phyloP scores from a whole-genome alignment of 2,113 vertebrate species.

The Anarrhichthys ocellatus region DNA sequence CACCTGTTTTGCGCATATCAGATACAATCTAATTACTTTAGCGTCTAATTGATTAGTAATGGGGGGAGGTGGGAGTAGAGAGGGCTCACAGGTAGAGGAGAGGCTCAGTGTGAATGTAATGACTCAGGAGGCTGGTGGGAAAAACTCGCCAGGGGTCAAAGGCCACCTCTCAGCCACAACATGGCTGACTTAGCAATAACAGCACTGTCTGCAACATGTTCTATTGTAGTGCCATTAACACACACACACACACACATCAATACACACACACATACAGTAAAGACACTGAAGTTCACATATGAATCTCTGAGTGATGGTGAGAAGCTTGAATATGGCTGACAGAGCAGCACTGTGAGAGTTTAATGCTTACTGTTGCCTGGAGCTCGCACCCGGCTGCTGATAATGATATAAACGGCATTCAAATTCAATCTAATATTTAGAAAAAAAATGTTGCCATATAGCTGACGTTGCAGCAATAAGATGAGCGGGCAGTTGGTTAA shows the following conservation, averaged over 20 bases:
- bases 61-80: constrained; percentile 49
- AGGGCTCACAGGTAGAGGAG: constrained; percentile 55
- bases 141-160: constrained; percentile 24
- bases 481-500: constrained; percentile 36
- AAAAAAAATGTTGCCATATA: constrained; percentile 18
- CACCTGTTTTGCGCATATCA: constrained; percentile 62
- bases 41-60: constrained; percentile 77
- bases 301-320: constrained; percentile 32
- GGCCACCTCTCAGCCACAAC: constrained; percentile 30
- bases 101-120: constrained; percentile 44
- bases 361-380: constrained; percentile 31
- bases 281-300: background rate
- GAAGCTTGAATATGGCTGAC: constrained; percentile 50
- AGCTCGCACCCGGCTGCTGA: constrained; percentile 15
- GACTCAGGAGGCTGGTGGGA: constrained; percentile 34
- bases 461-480: constrained; percentile 63
- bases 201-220: constrained; percentile 19
- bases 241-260: constrained; percentile 48
- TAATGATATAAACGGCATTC: constrained; percentile 49
- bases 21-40: constrained; percentile 80
- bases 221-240: constrained; percentile 25
- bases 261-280: background rate
- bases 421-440: constrained; percentile 35
- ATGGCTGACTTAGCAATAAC: constrained; percentile 62
- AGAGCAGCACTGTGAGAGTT: constrained; percentile 25